These are phyloP conservation scores for Lapara coniferarum DNA, from an alignment of 2,888 invertebrate genomes.

Conservation along the genomic window DNA sequence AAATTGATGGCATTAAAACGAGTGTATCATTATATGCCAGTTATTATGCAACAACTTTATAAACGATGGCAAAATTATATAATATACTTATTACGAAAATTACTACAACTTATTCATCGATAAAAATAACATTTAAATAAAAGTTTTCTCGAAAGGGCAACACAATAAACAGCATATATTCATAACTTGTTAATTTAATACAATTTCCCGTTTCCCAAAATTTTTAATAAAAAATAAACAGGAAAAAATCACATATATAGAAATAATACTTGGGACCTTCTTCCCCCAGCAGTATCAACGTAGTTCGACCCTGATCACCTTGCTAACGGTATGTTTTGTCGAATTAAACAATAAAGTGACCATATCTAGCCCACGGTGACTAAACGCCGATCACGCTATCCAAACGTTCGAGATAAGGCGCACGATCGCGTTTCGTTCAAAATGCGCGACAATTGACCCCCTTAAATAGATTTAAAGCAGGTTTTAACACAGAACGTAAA, in stretches of 20 bases:
- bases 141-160: no score
- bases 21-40: no score
- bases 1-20: no score
- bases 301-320: conserved; percentile 3
- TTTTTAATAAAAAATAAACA: no score
- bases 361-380: conserved; percentile 37
- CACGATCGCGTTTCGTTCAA: conserved; percentile 46
- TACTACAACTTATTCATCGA: no score
- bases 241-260: neutral
- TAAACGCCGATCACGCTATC: conserved; percentile 47
- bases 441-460: conserved; percentile 36
- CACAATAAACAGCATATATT: no score
- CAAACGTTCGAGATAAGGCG: conserved; percentile 44
- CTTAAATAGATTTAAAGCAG: conserved; percentile 22
- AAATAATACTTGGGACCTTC: neutral
- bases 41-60: no score
- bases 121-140: no score
- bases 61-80: no score
- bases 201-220: no score
- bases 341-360: conserved; percentile 51
- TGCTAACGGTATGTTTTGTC: conserved; percentile 25
- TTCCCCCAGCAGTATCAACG: neutral
- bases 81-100: no score
- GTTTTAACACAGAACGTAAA: conserved; percentile 30
- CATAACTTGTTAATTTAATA: no score